phyloP scores from a whole-genome alignment of 2,797 vertebrate genomes.

The Melanotaenia pygmaea region DNA sequence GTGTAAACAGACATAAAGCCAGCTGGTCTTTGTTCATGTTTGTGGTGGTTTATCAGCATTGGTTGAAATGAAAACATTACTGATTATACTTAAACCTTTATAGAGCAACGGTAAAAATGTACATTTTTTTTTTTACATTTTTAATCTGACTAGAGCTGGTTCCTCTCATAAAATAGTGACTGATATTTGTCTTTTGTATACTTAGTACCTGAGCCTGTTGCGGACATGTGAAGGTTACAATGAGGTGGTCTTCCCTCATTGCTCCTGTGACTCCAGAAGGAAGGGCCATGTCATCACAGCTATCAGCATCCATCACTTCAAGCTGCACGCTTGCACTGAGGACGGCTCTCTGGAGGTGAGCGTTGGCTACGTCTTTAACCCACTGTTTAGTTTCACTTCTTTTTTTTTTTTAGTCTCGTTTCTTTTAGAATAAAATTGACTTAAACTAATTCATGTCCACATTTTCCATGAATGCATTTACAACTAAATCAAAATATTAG shows the following conservation, averaged over 20 bases:
- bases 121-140: too few species aligned
- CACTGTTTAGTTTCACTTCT: too few species aligned
- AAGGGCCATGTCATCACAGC: slow-evolving; percentile 96
- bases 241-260: slow-evolving; percentile 95
- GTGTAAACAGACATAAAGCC: slow-evolving; percentile 20
- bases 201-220: slow-evolving; percentile 92
- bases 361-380: background rate
- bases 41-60: background rate
- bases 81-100: background rate
- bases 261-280: slow-evolving; percentile 94
- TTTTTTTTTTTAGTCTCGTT: too few species aligned
- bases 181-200: background rate
- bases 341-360: slow-evolving; percentile 92
- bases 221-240: slow-evolving; percentile 96
- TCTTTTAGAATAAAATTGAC: too few species aligned
- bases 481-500: background rate
- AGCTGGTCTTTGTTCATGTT: background rate
- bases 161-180: background rate
- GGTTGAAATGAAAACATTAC: background rate
- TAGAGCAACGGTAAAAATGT: slow-evolving; percentile 4
- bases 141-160: background rate
- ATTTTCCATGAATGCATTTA: background rate
- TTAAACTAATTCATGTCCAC: background rate
- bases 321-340: slow-evolving; percentile 94
- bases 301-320: slow-evolving; percentile 95